Base-by-base conservation (phyloP, 1,140 invertebrate genomes). In the Conus ventricosus region DNA sequence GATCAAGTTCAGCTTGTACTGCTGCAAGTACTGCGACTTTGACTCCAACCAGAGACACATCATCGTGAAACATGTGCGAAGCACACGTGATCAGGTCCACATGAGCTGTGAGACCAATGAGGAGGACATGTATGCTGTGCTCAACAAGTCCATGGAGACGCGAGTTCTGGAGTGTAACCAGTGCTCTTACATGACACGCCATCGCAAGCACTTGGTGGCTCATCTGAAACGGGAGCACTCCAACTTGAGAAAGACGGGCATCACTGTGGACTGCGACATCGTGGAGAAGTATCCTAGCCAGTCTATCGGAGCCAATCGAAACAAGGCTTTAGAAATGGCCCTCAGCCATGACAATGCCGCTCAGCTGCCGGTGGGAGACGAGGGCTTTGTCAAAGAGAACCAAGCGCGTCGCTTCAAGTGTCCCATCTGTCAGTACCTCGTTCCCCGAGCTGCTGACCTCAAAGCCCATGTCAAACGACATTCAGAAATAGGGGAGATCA, bases 11-110 rank as follows among this genome's bases (percentile, higher is more conserved):
- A 84, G 80, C 25, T 60, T 91, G 17, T 90, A 89, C 75, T 88
- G 89, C 27, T 92, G 91, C 78, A 92, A 90, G 75, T 86, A 84
- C 23, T 92, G 91, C 83, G 90, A 91, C 39, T 92, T 90, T 78
- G 89, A 90, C 84, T 89, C 88, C 5, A 92, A 91, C 80, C 90
- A 92, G 55, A 76, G 86, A 5, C 88, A 91, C 60, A 87, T 88
- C 25, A 89, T 92, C 8, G 63, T 91, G 53, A 90, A 87, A 17
- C 91, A 92, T 60, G 87, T 92, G n/a, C 80, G 87, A 17, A 80
- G 85, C 51, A 91, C 83, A 20, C 88, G 87, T 13, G 89, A 90
- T 71, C 71, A 87, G 11, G 83, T 76, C 39, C 91, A 90, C 78
- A 83, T 86, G 71, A 85, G 76, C 71, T 84, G 25, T 67, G 91